A percentile compares a stretch with the other conserved stretches of the same genome.
Conservation (phyloP, 2,888 invertebrate genomes). For the Sarcophaga subvicina region DNA sequence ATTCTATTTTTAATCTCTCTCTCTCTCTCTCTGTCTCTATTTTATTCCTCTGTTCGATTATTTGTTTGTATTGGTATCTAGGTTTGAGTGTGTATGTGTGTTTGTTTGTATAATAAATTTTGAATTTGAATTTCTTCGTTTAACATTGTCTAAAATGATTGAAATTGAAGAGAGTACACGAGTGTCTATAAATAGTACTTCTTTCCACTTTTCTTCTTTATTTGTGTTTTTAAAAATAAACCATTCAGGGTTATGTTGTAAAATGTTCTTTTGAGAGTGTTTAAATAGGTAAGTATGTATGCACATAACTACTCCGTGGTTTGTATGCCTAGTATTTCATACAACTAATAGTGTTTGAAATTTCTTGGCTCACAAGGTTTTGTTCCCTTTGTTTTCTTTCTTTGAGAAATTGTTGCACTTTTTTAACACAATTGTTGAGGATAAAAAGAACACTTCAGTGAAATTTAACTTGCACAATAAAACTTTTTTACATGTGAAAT, state of each 20-base stretch:
- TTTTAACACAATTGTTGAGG: neutral
- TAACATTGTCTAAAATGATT: constrained; percentile 41
- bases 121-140: constrained; percentile 7
- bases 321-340: too few relatives aligned
- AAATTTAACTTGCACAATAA: too few relatives aligned
- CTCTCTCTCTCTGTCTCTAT: neutral
- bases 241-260: constrained; percentile 41
- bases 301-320: neutral
- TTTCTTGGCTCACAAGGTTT: constrained; percentile 4
- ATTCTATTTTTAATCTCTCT: neutral
- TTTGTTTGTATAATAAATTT: neutral
- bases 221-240: constrained; percentile 56
- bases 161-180: constrained; percentile 23
- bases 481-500: too few relatives aligned
- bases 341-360: neutral
- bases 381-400: too few relatives aligned
- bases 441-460: constrained; percentile 13
- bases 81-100: neutral
- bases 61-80: neutral
- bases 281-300: neutral
- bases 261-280: neutral
- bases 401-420: neutral
- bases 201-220: neutral
- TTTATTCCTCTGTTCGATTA: neutral
- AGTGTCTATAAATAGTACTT: constrained; percentile 55